Conservation (phyloP, 2,797 vertebrate species). For the Todus mexicanus region DNA sequence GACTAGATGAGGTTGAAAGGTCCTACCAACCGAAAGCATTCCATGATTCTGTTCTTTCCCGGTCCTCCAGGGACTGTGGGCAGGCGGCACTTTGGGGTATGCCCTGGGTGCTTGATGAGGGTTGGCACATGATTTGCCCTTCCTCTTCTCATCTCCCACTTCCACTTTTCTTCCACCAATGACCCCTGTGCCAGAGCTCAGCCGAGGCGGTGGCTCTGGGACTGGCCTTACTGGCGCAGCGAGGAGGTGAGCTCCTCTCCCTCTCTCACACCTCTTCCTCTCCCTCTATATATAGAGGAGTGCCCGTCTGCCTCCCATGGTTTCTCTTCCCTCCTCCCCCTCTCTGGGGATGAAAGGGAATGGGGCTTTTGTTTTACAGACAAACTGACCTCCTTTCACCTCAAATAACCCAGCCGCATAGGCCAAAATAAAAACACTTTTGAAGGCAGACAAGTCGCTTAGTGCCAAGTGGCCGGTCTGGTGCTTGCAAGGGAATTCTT, state of each 20-base stretch:
- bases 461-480: constrained; percentile 13
- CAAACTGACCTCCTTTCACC: constrained; percentile 59
- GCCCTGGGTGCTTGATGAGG: fast-evolving
- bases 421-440: constrained; percentile 60
- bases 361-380: constrained; percentile 54
- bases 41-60: background rate
- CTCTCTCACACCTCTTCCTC: background rate
- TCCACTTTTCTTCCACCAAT: background rate
- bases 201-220: fast-evolving
- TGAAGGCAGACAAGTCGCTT: constrained; percentile 9
- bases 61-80: fast-evolving
- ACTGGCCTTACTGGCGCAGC: fast-evolving
- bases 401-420: constrained; percentile 45
- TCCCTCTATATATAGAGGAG: background rate
- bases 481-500: background rate
- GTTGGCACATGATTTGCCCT: background rate
- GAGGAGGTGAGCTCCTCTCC: background rate
- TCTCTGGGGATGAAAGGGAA: constrained; percentile 53
- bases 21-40: background rate
- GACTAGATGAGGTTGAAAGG: background rate
- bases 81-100: background rate
- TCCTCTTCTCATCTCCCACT: background rate
- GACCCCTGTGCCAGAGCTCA: fast-evolving
- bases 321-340: constrained; percentile 1
- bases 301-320: background rate